phyloP scores from a whole-genome alignment of 2,888 invertebrate genomes.

The Drosophila koepferae region DNA sequence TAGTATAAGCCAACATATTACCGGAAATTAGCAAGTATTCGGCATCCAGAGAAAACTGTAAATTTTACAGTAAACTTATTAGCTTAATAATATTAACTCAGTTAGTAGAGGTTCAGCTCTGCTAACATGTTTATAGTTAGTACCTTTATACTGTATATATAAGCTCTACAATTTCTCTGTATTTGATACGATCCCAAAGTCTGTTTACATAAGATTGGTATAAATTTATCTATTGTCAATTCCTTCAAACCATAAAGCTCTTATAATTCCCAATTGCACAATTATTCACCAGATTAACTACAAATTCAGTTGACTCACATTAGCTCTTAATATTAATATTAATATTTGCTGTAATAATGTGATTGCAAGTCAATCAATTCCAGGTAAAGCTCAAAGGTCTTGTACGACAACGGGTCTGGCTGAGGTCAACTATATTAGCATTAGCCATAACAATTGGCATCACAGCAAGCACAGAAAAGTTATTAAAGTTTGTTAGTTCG shows the following conservation, averaged over 20 bases:
- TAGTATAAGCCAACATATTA: not conserved
- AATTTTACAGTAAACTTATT: not conserved
- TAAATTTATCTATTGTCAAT: not conserved
- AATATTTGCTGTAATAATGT: not conserved
- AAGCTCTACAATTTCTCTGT: not conserved
- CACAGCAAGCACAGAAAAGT: constrained; percentile 23
- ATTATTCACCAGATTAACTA: not conserved
- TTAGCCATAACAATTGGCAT: constrained; percentile 14
- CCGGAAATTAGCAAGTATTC: not conserved
- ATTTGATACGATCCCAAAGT: not conserved
- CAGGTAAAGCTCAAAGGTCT: constrained; percentile 3
- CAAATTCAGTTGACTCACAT: not conserved
- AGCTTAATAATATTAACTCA: not conserved
- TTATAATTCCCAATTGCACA: not conserved
- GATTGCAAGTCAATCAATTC: not conserved
- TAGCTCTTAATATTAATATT: too few relatives aligned
- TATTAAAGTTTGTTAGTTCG: constrained; percentile 18
- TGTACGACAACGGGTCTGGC: not conserved
- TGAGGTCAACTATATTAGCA: not conserved
- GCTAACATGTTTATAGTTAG: too few relatives aligned
- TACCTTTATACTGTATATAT: not conserved
- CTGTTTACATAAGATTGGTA: not conserved
- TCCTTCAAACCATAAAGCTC: not conserved
- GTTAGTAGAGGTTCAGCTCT: too few relatives aligned
- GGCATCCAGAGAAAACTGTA: not conserved